Base-by-base conservation (phyloP, 2,113 vertebrate genomes). In the Daphoenositta chrysoptera region DNA sequence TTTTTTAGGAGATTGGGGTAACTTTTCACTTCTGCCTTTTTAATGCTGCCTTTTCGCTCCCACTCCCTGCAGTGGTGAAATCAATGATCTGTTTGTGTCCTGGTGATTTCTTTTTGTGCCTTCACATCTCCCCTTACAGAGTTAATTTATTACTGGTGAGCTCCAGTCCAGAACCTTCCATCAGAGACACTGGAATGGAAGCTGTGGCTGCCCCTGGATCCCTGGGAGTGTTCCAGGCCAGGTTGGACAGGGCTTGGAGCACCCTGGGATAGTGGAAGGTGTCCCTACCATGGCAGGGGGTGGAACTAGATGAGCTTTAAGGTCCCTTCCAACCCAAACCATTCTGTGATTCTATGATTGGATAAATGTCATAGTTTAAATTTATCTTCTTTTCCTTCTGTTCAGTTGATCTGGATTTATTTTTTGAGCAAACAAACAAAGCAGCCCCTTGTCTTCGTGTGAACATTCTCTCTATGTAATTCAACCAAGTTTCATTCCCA, bases 271-370 rank as follows among this genome's bases (percentile, higher is more conserved):
- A 5, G 28, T 54, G 84, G 54, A 1, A 78, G 12, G 4, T 51
- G 72, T 77, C 37, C 37, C 27, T 68, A 53, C 22, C 11, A 23
- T 53, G 54, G 22, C 63, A 86, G 21, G 7, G 50, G 18, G 1
- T 33, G 39, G 23, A 1, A 39, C 2, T 0, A 15, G 54, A 20
- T 47, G 54, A n/a, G 0, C 19, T 78, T 39, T 54, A 16, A n/a
- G 23, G n/a, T 63, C 15, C 23, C 3, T 39, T 78, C 19, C 64
- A 15, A 3, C 19, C 47, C 56, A 47, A 53, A 20, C 50, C 26
- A 23, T 57, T 88, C 14, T 27, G 7, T 1, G 48, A 42, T 45
- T 87, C 64, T 28, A 1, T 39, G 9, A 35, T 7, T 18, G 58
- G 28, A 40, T 71, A 44, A 90, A 57, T 58, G 33, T 47, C n/a